Evolutionary conservation across 2,113 vertebrate genomes (phyloP).

Genomic region (Parotia lawesii): DNA sequence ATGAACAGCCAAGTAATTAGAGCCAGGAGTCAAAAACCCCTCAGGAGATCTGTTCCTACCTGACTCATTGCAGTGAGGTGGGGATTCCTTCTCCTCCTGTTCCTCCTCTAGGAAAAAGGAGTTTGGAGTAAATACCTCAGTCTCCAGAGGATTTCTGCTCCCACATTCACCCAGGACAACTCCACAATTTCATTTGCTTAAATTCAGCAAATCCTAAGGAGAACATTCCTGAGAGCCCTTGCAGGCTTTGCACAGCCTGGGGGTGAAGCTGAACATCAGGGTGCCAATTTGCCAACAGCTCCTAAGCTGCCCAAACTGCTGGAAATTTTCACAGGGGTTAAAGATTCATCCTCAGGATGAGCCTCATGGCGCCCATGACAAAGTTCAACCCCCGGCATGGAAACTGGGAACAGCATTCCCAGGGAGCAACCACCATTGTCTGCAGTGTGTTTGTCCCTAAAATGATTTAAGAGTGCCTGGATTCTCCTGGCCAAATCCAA

Average conservation of each 20-base stretch:
- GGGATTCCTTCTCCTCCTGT: neutral
- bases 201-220: neutral
- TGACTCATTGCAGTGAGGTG: neutral
- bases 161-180: neutral
- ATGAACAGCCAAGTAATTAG: neutral
- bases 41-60: neutral
- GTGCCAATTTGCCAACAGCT: neutral
- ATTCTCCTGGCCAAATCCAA: neutral
- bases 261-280: neutral
- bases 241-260: neutral
- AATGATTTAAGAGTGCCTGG: rapidly evolving
- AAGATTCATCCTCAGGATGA: neutral
- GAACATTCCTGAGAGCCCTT: neutral
- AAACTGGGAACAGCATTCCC: neutral
- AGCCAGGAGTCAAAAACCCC: neutral
- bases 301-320: neutral
- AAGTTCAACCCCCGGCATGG: rapidly evolving
- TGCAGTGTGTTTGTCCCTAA: too few species aligned
- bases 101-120: conserved; percentile 7
- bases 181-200: neutral
- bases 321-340: neutral
- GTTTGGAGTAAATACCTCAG: neutral
- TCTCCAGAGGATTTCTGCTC: neutral
- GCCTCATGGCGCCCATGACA: neutral
- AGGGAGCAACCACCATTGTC: rapidly evolving